Evolutionary conservation across 1,140 invertebrate genomes (phyloP).

Genomic region (Brachionus paranguensis): DNA sequence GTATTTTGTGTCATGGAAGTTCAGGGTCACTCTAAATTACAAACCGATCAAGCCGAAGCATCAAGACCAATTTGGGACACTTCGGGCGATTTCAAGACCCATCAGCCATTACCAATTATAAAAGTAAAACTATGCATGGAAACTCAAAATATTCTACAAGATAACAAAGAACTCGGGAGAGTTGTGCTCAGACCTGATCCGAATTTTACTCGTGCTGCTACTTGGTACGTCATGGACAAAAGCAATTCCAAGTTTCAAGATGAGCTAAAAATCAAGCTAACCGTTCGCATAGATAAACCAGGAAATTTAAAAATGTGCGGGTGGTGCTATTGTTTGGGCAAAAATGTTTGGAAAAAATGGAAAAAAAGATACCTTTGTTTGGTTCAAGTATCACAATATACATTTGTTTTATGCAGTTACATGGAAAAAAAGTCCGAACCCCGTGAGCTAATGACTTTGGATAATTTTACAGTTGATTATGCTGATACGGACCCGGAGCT

Average conservation of each 20-base stretch:
- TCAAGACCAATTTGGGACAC: constrained; percentile 75
- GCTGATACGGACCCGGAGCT: constrained; percentile 68
- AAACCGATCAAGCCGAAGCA: constrained; percentile 97
- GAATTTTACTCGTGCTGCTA: constrained; percentile 77
- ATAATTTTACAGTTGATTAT: constrained; percentile 98
- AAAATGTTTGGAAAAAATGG: constrained; percentile 99
- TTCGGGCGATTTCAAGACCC: constrained; percentile 96
- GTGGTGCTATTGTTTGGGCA: constrained; percentile 85
- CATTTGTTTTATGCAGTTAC: constrained; percentile 98
- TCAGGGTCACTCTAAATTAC: constrained; percentile 87
- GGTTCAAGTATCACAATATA: constrained; percentile 95
- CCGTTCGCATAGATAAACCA: constrained; percentile 95
- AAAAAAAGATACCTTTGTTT: constrained; percentile 96
- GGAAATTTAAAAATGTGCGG: constrained; percentile 98
- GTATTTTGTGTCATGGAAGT: constrained; percentile 99
- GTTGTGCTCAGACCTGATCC: constrained; percentile 78
- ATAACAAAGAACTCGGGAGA: constrained; percentile 96
- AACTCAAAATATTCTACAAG: constrained; percentile 92
- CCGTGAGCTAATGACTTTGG: constrained; percentile 97
- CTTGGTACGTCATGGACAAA: constrained; percentile 95
- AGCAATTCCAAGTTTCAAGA: constrained; percentile 75
- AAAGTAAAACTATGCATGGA: constrained; percentile 94
- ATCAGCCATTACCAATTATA: constrained; percentile 87
- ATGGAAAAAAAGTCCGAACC: constrained; percentile 98
- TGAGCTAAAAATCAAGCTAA: constrained; percentile 92